A percentile compares a stretch with the other conserved stretches of the same genome.
Evolutionary conservation across 2,797 vertebrate species (phyloP).

Genomic region (Lithobates sylvaticus): DNA sequence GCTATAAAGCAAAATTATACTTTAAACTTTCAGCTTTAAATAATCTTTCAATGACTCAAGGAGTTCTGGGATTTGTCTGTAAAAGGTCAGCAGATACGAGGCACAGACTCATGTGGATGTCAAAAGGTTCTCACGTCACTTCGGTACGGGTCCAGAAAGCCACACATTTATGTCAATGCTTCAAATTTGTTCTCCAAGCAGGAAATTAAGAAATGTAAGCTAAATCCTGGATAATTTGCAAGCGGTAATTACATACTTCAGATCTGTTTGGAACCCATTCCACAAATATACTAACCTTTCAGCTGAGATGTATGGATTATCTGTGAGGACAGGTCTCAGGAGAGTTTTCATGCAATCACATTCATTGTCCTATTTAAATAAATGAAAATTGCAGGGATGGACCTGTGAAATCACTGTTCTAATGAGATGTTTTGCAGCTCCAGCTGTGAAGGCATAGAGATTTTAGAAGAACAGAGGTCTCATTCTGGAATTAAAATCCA

Average conservation of each 20-base stretch:
- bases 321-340: slow-evolving; percentile 15
- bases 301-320: slow-evolving; percentile 50
- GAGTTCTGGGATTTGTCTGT: background rate
- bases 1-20: background rate
- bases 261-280: slow-evolving; percentile 27
- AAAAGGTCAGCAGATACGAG: background rate
- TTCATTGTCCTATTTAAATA: slow-evolving; percentile 47
- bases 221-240: slow-evolving; percentile 52
- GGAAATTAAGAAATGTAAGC: slow-evolving; percentile 42
- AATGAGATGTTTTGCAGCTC: background rate
- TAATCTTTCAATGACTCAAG: background rate
- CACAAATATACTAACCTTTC: slow-evolving; percentile 53
- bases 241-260: slow-evolving; percentile 51
- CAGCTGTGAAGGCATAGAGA: background rate
- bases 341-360: slow-evolving; percentile 42
- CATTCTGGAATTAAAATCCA: background rate
- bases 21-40: background rate
- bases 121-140: slow-evolving; percentile 19
- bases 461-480: background rate
- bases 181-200: slow-evolving; percentile 35
- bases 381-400: slow-evolving; percentile 44
- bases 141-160: background rate
- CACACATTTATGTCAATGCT: slow-evolving; percentile 31
- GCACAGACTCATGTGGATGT: slow-evolving; percentile 5
- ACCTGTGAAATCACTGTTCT: background rate